Evolutionary conservation across 2,797 vertebrate species (phyloP).

Genomic region (Lagorchestes hirsutus): DNA sequence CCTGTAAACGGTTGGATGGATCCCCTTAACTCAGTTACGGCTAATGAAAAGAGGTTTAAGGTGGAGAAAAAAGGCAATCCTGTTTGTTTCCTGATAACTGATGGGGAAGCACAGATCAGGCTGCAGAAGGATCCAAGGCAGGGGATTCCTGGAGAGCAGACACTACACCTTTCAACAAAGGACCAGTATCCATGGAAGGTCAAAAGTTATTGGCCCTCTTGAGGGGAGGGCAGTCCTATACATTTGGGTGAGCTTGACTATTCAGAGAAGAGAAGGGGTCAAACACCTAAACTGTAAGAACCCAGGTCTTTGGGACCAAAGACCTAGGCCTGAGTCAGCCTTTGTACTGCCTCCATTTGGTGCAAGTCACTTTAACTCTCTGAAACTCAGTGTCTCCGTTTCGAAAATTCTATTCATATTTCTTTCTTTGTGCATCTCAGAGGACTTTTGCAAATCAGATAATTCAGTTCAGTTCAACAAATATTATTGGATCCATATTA

Average conservation of each 20-base stretch:
- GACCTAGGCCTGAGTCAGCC: neutral
- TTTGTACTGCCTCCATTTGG: neutral
- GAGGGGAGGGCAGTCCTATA: neutral
- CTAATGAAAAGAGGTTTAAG: constrained; percentile 55
- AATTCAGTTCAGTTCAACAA: neutral
- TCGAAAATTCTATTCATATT: neutral
- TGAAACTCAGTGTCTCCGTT: neutral
- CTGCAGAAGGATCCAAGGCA: too few relatives aligned
- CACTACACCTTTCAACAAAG: neutral
- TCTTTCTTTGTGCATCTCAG: neutral
- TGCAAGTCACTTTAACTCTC: neutral
- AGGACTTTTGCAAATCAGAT: neutral
- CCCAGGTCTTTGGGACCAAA: neutral
- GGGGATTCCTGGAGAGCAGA: neutral
- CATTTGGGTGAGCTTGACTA: neutral
- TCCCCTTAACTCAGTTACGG: constrained; percentile 65
- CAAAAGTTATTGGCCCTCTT: neutral
- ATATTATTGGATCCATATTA: neutral
- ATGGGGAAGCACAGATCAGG: neutral
- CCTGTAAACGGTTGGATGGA: constrained; percentile 62
- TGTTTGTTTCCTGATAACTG: neutral
- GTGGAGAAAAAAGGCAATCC: constrained; percentile 45
- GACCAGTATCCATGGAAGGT: neutral
- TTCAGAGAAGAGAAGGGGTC: neutral
- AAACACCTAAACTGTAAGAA: neutral